Evolutionary conservation across 2,888 invertebrate species (phyloP).

Genomic region (Chymomyza fuscimana): DNA sequence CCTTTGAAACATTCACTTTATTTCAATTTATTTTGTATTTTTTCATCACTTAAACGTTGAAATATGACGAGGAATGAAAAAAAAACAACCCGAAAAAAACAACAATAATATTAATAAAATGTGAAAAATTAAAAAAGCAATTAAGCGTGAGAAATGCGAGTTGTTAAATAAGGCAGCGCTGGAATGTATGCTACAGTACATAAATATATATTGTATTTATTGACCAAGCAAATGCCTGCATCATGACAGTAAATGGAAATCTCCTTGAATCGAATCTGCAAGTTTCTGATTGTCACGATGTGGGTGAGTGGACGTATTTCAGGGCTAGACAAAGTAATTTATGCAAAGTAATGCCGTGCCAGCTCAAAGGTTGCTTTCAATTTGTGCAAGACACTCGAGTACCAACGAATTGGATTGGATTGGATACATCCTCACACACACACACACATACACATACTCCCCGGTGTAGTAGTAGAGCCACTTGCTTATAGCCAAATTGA

Average conservation of each 20-base stretch:
- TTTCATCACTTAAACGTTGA: conserved; percentile 14
- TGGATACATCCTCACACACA: not conserved
- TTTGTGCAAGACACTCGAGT: conserved; percentile 56
- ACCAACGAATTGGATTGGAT: not conserved
- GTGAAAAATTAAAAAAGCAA: conserved; percentile 57
- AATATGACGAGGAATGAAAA: conserved; percentile 32
- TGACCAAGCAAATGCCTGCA: conserved; percentile 61
- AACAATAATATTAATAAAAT: conserved; percentile 9
- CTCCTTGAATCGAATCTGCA: not conserved
- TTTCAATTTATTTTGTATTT: not conserved
- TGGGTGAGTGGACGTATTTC: not conserved
- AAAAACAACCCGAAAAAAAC: not conserved
- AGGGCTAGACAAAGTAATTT: conserved; percentile 40
- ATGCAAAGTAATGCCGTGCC: conserved; percentile 60
- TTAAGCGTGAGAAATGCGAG: conserved; percentile 56
- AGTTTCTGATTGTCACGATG: not conserved
- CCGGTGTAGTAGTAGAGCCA: not conserved
- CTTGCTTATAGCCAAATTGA: conserved; percentile 61
- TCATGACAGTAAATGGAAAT: not conserved
- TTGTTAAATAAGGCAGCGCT: not conserved
- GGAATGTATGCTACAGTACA: not conserved
- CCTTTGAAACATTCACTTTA: not conserved
- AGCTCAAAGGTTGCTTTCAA: conserved; percentile 48
- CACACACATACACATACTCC: not conserved
- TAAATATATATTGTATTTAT: conserved; percentile 41